Conservation (phyloP, 2,113 vertebrate genomes). For the Pionites leucogaster region DNA sequence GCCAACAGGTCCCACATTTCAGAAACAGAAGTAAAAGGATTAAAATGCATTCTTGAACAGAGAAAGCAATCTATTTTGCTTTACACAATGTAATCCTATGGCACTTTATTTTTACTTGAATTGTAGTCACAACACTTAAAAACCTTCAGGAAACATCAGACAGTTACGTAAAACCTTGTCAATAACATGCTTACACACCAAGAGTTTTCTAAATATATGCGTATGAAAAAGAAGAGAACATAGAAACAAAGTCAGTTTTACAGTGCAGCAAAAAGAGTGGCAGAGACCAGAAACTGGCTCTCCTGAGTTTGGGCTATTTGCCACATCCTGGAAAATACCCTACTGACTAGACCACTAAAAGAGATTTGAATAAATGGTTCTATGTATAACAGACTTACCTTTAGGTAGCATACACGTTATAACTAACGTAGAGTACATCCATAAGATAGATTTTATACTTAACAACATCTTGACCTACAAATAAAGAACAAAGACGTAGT, state of each 20-base stretch:
- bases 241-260: neutral
- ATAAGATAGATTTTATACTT: constrained; percentile 88
- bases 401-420: constrained; percentile 71
- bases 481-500: constrained; percentile 38
- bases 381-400: constrained; percentile 71
- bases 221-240: neutral
- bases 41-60: neutral
- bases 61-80: neutral
- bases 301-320: neutral
- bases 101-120: neutral
- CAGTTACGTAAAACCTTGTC: neutral
- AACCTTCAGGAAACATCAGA: neutral
- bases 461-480: constrained; percentile 88
- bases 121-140: neutral
- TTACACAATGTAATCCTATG: neutral
- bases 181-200: neutral
- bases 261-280: neutral
- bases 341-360: neutral
- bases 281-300: neutral
- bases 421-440: constrained; percentile 83
- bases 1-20: neutral
- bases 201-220: neutral
- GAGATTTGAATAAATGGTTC: neutral
- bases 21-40: neutral
- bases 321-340: neutral